These are phyloP conservation scores for Antidorcas marsupialis DNA, from an alignment of 2,113 vertebrate genomes.

Conservation along the genomic window DNA sequence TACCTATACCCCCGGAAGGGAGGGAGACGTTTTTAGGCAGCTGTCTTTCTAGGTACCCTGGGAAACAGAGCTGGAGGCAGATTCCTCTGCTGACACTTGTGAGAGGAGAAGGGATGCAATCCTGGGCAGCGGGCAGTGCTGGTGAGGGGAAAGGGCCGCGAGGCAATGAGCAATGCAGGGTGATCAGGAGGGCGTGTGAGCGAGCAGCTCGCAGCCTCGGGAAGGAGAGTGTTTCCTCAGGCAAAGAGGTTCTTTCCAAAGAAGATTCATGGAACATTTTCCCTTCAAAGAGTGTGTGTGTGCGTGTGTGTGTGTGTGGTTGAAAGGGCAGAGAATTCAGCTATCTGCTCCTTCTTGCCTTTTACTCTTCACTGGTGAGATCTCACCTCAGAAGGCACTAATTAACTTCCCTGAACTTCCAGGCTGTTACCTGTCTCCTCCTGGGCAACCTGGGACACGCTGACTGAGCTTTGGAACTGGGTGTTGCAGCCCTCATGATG, in stretches of 20 bases:
- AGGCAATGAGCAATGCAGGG: background rate
- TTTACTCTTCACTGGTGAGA: background rate
- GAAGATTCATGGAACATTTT: background rate
- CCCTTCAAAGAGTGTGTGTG: background rate
- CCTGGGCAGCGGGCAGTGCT: accelerated
- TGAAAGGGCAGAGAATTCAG: background rate
- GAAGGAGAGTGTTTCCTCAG: background rate
- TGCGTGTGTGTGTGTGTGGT: background rate
- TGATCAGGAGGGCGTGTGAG: background rate
- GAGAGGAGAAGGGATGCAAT: background rate
- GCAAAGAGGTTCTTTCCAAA: background rate
- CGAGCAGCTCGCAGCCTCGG: background rate
- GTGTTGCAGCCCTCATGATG: background rate
- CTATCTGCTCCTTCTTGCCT: background rate
- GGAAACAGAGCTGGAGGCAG: background rate
- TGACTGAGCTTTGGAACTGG: background rate
- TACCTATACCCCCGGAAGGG: background rate
- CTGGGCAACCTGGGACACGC: accelerated
- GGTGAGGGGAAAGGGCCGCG: no score
- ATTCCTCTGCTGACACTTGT: no score
- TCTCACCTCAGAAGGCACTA: background rate
- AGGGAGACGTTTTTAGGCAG: background rate
- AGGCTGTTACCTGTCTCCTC: background rate
- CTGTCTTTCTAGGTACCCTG: background rate
- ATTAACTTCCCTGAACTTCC: background rate